Evolutionary conservation across 2,888 invertebrate species (phyloP).

Genomic region (Agrotis clavis): DNA sequence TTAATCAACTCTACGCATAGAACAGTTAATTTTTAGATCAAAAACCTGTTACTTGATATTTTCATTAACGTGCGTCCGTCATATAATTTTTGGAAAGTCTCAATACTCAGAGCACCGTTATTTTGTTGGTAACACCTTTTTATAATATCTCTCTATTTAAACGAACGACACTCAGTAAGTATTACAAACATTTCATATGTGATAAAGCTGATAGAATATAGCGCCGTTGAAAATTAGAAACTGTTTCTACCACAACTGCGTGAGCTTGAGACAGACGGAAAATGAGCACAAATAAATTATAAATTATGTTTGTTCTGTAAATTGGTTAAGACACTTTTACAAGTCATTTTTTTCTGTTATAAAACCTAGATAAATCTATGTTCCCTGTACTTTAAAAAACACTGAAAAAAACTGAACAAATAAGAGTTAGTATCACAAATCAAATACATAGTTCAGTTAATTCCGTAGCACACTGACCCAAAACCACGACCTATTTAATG

Average conservation of each 20-base stretch:
- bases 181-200: slow-evolving; percentile 15
- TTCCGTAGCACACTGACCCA: slow-evolving; percentile 47
- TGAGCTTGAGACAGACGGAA: not conserved
- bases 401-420: not conserved
- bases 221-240: slow-evolving; percentile 44
- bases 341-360: not conserved
- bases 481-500: slow-evolving; percentile 50
- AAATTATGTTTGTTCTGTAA: not conserved
- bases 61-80: slow-evolving; percentile 58
- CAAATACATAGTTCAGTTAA: slow-evolving; percentile 27
- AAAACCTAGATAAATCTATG: not conserved
- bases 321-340: not conserved
- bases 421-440: slow-evolving; percentile 29
- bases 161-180: slow-evolving; percentile 32
- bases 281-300: slow-evolving; percentile 24
- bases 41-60: slow-evolving; percentile 61
- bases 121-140: slow-evolving; percentile 47
- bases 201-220: slow-evolving; percentile 19
- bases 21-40: slow-evolving; percentile 53
- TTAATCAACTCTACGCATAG: slow-evolving; percentile 36
- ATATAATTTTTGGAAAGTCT: slow-evolving; percentile 64
- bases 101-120: slow-evolving; percentile 58
- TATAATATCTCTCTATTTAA: slow-evolving; percentile 52
- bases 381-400: not conserved
- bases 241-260: slow-evolving; percentile 25